Evolutionary conservation across 2,797 vertebrate species (phyloP).

Genomic region (Takifugu ocellatus): DNA sequence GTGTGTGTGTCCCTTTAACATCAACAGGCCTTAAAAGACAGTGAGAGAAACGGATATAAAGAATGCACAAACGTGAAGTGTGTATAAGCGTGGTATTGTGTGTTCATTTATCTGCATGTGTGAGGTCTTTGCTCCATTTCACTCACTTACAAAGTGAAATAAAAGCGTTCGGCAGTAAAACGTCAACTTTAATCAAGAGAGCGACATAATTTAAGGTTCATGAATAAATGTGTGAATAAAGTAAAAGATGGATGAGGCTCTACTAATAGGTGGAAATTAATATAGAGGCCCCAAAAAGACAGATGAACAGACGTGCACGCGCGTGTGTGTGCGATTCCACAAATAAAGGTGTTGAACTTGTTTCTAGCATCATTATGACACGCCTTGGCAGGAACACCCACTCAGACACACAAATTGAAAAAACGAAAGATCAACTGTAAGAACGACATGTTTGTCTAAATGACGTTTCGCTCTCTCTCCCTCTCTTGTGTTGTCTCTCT

Average conservation of each 20-base stretch:
- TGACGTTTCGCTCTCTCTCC: constrained; percentile 24
- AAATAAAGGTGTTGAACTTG: constrained; percentile 55
- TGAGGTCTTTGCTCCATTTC: constrained; percentile 5
- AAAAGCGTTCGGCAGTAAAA: no score
- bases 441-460: constrained; percentile 38
- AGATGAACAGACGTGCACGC: neutral
- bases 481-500: constrained; percentile 25
- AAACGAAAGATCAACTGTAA: constrained; percentile 36
- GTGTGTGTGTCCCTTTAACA: constrained; percentile 26
- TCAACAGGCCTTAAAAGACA: constrained; percentile 1
- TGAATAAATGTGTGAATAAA: no score
- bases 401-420: constrained; percentile 1
- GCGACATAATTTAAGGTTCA: no score
- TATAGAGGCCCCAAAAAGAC: no score
- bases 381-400: constrained; percentile 51
- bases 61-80: constrained; percentile 50
- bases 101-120: constrained; percentile 19
- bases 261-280: no score
- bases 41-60: constrained; percentile 2
- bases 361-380: constrained; percentile 74
- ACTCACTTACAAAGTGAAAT: neutral
- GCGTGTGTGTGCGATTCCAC: constrained; percentile 23
- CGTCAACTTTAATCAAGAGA: no score
- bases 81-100: constrained; percentile 18
- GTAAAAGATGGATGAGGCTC: no score